Evolutionary conservation across 2,113 vertebrate genomes (phyloP).

Genomic region (Leptocoma aspasia): DNA sequence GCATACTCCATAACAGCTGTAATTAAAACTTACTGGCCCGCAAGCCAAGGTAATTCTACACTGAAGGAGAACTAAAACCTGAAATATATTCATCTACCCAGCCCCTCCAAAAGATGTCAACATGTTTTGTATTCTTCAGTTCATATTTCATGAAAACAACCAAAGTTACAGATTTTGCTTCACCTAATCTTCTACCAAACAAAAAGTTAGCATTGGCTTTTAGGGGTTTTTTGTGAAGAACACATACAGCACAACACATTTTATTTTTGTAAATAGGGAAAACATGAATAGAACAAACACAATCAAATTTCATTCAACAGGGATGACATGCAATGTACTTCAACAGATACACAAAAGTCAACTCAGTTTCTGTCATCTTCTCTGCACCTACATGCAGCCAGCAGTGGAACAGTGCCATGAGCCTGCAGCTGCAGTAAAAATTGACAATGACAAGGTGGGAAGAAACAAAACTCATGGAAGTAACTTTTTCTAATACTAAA

Average conservation of each 20-base stretch:
- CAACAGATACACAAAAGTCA: background rate
- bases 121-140: background rate
- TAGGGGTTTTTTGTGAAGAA: background rate
- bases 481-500: background rate
- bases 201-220: background rate
- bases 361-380: background rate
- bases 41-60: background rate
- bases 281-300: background rate
- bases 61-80: background rate
- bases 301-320: background rate
- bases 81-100: background rate
- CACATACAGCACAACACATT: background rate
- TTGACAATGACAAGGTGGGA: background rate
- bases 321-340: background rate
- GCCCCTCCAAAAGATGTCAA: background rate
- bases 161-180: background rate
- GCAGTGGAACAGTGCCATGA: fast-evolving
- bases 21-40: background rate
- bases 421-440: background rate
- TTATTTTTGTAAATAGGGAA: background rate
- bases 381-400: background rate
- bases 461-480: background rate
- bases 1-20: fast-evolving
- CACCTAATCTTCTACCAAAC: background rate
- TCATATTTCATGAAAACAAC: background rate